Evolutionary conservation across 1,140 invertebrate species (phyloP).

Genomic region (Drosophila auraria): DNA sequence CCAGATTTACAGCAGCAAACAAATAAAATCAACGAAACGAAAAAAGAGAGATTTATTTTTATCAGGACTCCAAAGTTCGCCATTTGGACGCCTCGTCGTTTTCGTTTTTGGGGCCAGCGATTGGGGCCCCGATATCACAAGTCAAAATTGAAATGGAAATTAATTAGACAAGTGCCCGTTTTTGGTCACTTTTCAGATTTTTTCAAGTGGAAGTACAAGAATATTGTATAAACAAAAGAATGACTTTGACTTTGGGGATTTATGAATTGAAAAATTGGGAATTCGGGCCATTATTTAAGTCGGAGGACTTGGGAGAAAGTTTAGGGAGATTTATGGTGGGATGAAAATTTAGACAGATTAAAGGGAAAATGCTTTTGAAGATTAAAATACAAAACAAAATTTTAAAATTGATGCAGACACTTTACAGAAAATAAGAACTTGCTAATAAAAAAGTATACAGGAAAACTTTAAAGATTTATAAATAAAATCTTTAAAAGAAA

Average conservation of each 20-base stretch:
- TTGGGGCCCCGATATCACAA: constrained; percentile 10
- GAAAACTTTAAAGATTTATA: not conserved
- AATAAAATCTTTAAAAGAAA: not conserved
- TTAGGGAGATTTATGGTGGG: not conserved
- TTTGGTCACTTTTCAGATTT: constrained; percentile 16
- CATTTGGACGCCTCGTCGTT: constrained; percentile 47
- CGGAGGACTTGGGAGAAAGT: not conserved
- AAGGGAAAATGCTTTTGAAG: not conserved
- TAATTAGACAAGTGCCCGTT: constrained; percentile 67
- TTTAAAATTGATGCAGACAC: not conserved
- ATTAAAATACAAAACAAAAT: too few relatives aligned
- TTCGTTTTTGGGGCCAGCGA: constrained; percentile 7
- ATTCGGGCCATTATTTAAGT: constrained; percentile 7
- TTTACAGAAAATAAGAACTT: not conserved
- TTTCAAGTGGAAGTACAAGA: constrained; percentile 14
- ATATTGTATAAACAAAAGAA: constrained; percentile 22
- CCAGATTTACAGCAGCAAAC: constrained; percentile 36
- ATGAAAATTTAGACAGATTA: not conserved
- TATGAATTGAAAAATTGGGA: constrained; percentile 12
- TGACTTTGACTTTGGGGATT: constrained; percentile 18
- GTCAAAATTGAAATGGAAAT: constrained; percentile 51
- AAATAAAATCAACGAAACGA: constrained; percentile 68
- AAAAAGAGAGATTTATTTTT: constrained; percentile 57
- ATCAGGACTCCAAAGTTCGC: constrained; percentile 50
- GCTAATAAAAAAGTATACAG: not conserved